Evolutionary conservation across 2,888 invertebrate species (phyloP).

Genomic region (Balanococcus diminutus): DNA sequence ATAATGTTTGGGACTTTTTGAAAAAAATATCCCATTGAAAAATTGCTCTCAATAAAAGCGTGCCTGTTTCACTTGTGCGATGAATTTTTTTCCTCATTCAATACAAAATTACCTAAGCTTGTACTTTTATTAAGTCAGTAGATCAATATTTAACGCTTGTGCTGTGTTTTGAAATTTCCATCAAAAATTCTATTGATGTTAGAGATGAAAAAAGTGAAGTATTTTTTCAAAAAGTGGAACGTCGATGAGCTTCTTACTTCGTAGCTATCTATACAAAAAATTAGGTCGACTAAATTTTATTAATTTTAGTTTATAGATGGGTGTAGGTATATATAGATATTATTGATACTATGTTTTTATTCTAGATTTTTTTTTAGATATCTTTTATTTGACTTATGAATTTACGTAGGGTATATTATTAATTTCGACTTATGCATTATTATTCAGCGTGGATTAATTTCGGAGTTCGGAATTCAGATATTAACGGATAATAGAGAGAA

Average conservation of each 20-base stretch:
- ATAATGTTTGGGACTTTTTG: background rate
- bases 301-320: background rate
- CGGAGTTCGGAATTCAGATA: too few relatives aligned
- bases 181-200: background rate
- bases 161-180: background rate
- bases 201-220: background rate
- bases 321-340: too few relatives aligned
- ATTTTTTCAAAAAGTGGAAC: background rate
- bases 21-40: background rate
- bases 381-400: too few relatives aligned
- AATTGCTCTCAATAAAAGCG: background rate
- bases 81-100: background rate
- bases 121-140: background rate
- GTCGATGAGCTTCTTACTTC: background rate
- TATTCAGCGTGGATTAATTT: too few relatives aligned
- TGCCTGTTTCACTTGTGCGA: background rate
- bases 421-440: too few relatives aligned
- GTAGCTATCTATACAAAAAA: background rate
- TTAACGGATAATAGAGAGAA: too few relatives aligned
- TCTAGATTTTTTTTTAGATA: too few relatives aligned
- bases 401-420: too few relatives aligned
- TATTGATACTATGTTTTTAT: too few relatives aligned
- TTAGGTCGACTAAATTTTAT: background rate
- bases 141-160: background rate
- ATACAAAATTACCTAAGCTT: background rate